These are phyloP conservation scores for Theropithecus gelada DNA, from an alignment of 2,113 vertebrate genomes.

Conservation along the genomic window DNA sequence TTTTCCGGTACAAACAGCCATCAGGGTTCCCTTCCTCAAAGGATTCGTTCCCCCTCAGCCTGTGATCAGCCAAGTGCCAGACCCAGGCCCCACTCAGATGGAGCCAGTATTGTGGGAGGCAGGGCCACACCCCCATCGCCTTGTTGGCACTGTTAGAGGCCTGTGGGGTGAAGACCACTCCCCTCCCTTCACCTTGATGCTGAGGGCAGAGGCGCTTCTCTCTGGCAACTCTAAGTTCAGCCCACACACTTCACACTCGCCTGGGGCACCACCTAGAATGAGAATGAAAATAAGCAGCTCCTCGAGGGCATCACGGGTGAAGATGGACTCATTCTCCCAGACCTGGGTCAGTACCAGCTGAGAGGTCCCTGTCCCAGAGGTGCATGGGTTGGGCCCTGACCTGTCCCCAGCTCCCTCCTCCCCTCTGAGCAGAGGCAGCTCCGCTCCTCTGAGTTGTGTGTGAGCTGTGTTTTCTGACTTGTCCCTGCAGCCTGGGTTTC, in stretches of 20 bases:
- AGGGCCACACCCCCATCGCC: rapidly evolving
- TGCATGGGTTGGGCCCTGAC: too few relatives aligned
- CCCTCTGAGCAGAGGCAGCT: background rate
- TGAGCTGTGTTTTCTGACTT: background rate
- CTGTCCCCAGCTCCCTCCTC: rapidly evolving
- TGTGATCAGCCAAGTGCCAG: background rate
- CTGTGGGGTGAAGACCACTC: background rate
- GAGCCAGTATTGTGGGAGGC: background rate
- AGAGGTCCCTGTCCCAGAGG: background rate
- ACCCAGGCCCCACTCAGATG: background rate
- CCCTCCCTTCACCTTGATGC: background rate
- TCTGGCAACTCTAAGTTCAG: constrained; percentile 90
- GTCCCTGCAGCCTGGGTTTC: too few relatives aligned
- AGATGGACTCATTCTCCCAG: constrained; percentile 89
- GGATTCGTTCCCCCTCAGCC: background rate
- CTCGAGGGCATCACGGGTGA: constrained; percentile 90
- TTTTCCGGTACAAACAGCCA: too few relatives aligned
- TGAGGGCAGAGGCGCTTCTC: background rate
- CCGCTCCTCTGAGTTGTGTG: rapidly evolving
- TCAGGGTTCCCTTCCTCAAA: background rate
- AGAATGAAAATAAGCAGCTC: constrained; percentile 86
- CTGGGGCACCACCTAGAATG: constrained; percentile 83
- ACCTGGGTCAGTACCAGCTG: constrained; percentile 89
- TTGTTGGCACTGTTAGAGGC: background rate
- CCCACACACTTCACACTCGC: constrained; percentile 89